Evolutionary conservation across 2,888 invertebrate species (phyloP).

Genomic region (Parapristionchus giblindavisi): DNA sequence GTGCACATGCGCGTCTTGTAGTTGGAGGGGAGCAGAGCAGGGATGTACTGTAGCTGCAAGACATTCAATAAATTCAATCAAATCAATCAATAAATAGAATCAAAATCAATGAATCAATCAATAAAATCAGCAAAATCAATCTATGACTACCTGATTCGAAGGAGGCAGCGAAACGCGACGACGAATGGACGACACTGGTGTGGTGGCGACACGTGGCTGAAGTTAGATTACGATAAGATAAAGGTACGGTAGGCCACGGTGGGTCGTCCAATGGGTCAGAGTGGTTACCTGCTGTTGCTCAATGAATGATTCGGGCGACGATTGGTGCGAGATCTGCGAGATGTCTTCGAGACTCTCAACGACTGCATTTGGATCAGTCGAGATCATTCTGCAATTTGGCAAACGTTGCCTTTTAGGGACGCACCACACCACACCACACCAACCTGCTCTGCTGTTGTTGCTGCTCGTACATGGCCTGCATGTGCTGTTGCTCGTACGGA

Average conservation of each 20-base stretch:
- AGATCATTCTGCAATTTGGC: constrained; percentile 27
- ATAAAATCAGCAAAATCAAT: background rate
- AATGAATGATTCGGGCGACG: constrained; percentile 28
- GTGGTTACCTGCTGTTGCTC: constrained; percentile 5
- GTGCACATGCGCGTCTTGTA: constrained; percentile 54
- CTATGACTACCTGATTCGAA: constrained; percentile 8
- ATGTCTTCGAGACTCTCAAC: constrained; percentile 22
- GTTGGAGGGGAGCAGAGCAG: constrained; percentile 40
- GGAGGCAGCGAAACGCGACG: constrained; percentile 30
- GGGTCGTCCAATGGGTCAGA: background rate
- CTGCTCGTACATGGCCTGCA: constrained; percentile 27
- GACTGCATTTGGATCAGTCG: constrained; percentile 3
- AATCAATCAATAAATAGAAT: background rate
- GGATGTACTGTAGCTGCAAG: background rate
- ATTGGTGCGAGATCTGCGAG: constrained; percentile 38
- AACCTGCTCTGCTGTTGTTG: constrained; percentile 10
- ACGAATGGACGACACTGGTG: constrained; percentile 26
- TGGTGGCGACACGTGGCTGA: constrained; percentile 12
- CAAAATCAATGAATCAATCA: background rate
- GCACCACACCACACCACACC: constrained; percentile 6
- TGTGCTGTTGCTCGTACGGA: constrained; percentile 22
- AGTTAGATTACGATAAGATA: background rate
- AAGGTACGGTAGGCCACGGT: background rate
- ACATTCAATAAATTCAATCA: background rate
- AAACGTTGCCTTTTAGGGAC: background rate